Evolutionary conservation across 2,797 vertebrate genomes (phyloP).

Genomic region (Prionace glauca): DNA sequence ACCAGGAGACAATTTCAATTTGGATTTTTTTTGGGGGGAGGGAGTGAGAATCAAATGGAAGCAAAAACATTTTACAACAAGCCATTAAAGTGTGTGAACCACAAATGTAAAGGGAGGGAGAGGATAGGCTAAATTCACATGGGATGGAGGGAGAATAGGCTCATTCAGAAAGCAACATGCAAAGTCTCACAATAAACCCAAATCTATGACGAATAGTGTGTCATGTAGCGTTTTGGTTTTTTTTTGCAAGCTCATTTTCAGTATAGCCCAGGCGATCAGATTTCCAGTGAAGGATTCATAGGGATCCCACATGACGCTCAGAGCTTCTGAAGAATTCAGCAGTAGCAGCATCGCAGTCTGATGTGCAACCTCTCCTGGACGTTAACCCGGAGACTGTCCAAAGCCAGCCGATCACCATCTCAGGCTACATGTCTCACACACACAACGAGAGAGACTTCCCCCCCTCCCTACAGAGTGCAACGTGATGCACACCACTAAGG

Average conservation of each 20-base stretch:
- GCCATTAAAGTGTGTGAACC: background rate
- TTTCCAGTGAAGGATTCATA: background rate
- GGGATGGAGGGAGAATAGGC: background rate
- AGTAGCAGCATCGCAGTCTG: background rate
- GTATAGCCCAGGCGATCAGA: background rate
- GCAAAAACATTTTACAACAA: background rate
- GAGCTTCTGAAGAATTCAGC: background rate
- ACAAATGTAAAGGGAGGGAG: background rate
- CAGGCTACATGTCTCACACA: background rate
- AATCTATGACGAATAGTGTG: background rate
- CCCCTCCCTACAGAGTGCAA: background rate
- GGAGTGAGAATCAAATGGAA: background rate
- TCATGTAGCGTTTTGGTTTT: background rate
- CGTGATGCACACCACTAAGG: background rate
- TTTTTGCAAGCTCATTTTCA: background rate
- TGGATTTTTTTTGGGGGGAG: background rate
- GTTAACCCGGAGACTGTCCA: background rate
- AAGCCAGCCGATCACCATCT: background rate
- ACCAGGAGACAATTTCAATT: background rate
- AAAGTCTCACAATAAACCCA: background rate
- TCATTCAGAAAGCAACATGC: background rate
- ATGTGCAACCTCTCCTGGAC: background rate
- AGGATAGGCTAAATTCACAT: background rate
- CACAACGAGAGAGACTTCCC: background rate
- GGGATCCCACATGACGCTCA: background rate